Evolutionary conservation across 2,113 vertebrate genomes (phyloP).

Genomic region (Empidonax traillii): DNA sequence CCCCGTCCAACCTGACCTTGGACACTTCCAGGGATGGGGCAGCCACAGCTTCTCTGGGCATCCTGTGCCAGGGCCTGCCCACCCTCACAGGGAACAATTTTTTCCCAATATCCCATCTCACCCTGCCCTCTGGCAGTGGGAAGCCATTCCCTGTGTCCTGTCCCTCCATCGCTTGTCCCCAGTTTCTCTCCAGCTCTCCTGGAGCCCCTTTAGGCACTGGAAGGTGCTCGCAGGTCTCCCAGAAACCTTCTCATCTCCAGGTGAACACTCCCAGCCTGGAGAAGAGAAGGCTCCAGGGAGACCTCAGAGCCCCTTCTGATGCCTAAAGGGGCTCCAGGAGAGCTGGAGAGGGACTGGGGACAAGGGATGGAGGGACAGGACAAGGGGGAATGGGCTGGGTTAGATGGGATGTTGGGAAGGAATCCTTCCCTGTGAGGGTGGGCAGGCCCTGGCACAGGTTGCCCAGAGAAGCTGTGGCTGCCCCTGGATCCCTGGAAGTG

Average conservation of each 20-base stretch:
- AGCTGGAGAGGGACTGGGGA: background rate
- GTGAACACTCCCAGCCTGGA: too few species aligned
- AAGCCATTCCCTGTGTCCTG: background rate
- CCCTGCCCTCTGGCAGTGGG: background rate
- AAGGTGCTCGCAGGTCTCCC: background rate
- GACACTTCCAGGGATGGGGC: background rate
- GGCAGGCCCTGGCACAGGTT: accelerated
- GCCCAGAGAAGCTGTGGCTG: background rate
- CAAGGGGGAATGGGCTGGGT: accelerated
- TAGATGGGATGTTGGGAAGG: background rate
- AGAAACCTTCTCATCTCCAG: background rate
- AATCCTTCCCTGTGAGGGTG: accelerated
- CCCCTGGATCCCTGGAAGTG: background rate
- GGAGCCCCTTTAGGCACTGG: background rate
- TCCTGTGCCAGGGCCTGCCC: accelerated
- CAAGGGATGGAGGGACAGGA: background rate
- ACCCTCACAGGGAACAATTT: background rate
- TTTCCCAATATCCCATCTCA: accelerated
- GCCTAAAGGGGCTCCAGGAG: background rate
- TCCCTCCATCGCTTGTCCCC: background rate
- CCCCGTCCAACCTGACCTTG: accelerated
- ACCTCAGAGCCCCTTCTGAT: too few species aligned
- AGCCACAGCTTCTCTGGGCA: background rate
- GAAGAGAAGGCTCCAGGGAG: too few species aligned
- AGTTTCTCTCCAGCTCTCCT: background rate